Base-by-base conservation (phyloP, 2,888 invertebrate genomes). In the Listrodromus nycthemerus region DNA sequence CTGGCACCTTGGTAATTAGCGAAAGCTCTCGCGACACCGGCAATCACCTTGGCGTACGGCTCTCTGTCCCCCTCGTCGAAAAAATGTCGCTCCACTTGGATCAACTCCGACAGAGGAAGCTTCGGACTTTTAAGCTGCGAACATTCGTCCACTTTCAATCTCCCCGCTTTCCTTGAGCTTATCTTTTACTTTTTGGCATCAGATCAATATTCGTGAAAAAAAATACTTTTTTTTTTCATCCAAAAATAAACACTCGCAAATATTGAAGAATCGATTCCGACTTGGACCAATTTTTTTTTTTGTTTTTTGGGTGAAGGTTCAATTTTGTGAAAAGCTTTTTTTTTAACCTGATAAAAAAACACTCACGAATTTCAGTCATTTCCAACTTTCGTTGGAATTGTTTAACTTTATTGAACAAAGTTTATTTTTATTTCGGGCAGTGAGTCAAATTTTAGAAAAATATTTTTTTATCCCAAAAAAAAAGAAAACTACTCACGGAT, bases 11-110 rank as follows among this genome's bases (percentile, higher is more conserved):
- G 48, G 10, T 33, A 33, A 19, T 52, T 45, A 2, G 66, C 83
- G 27, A 80, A 83, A 67, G 70, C 58, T 76, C 52, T 83, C 30
- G 75, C 83, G 30, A 83, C 76, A 16, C 71, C 41, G 10, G 61
- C 13, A 16, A 83, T 80, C 8, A 83, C 50, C 67, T 71, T 66
- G 7, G 37, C 67, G 19, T 83, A 83, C 5, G 79, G 10, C 48
- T 37, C 76, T 65, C 50, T 50, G 19, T 83, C 80, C n/a, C 48
- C 19, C 13, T 8, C 71, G 63, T 83, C 83, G 45, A 83, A 80
- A 4, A 45, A 58, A 52, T 27, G 30, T 41, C 75, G 75, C 58
- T 27, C 8, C 10, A 76, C 37, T 33, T 58, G 41, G 1, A 71
- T 19, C 13, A 21, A 27, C 41, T 41, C 45, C 8, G 45, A 71